phyloP scores from a whole-genome alignment of 2,888 invertebrate species.

The Hydrotaea cyrtoneurina region DNA sequence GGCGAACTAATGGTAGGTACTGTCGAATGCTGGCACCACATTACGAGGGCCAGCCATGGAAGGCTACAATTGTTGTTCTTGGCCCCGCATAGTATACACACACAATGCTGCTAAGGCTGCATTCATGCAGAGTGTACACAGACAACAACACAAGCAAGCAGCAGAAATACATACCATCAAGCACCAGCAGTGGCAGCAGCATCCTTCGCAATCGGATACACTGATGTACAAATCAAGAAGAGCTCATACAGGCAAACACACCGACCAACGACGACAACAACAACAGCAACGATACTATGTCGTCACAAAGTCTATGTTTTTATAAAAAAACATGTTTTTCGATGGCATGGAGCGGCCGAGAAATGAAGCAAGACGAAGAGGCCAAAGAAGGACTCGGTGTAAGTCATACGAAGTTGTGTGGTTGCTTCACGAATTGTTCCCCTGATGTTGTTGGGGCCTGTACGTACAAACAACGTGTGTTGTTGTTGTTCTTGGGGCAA shows the following conservation, averaged over 20 bases:
- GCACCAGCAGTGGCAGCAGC: neutral
- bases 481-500: neutral
- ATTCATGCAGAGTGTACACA: constrained; percentile 35
- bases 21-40: constrained; percentile 1
- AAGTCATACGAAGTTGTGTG: constrained; percentile 8
- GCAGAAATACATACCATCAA: constrained; percentile 21
- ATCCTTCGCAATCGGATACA: neutral
- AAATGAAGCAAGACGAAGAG: neutral
- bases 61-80: constrained; percentile 21
- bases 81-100: constrained; percentile 36
- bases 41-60: neutral
- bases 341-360: neutral
- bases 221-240: neutral
- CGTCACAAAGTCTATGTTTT: constrained; percentile 66
- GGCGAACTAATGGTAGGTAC: neutral
- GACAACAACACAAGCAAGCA: neutral
- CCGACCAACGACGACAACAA: constrained; percentile 31
- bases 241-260: neutral
- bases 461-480: neutral
- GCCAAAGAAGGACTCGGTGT: neutral
- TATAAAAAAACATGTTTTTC: constrained; percentile 46
- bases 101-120: constrained; percentile 47
- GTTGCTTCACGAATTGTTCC: neutral
- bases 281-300: constrained; percentile 60
- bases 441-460: neutral